Evolutionary conservation across 2,888 invertebrate genomes (phyloP), one percentile per base, ranked within the genome.

Genomic region (Hirtodrosophila confusa): DNA sequence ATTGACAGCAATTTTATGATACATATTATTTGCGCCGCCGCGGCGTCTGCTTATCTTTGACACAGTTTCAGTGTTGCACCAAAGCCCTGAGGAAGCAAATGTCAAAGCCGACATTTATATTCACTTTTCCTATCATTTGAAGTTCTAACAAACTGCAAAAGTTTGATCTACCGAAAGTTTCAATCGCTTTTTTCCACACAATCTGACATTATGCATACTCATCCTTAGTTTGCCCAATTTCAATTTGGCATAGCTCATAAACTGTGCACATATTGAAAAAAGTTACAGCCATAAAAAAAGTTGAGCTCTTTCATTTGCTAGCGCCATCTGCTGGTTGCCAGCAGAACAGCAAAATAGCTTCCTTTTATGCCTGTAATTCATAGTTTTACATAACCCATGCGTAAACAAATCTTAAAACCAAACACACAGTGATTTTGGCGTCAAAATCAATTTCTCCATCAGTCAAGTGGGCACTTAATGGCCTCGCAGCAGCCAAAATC

Each of bases 381-480:
- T 53, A 66, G 51, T 31, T 40, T 62, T 51, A 54, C 62, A 40
- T 61, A 69, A 44, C 12, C 24, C 24, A 44, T 47, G 43, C 17
- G 64, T 72, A 72, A 72, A 72, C 72, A 71, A 56, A 23, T 33
- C 33, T 47, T 41, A 37, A 57, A 31, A 31, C 24, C 51, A 48
- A 41, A 45, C 39, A 40, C 39, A 47, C 17, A 40, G 8, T 4
- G 37, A 39, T 39, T 44, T 54, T 53, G 53, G 58, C 70, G 66
- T 71, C 53, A 53, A 69, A 71, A 65, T 64, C 69, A 64, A 50
- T 53, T 69, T 58, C 60, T 48, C 62, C 49, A 68, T 83, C 65
- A 74, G 51, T 86, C 80, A 86, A 80, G 80, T 77, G 86, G 65
- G 49, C 78, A 68, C 79, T 78, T 79, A 65, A 71, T 58, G 11